These are phyloP conservation scores for Champsocephalus gunnari DNA, from an alignment of 2,797 vertebrate genomes.

Conservation along the genomic window DNA sequence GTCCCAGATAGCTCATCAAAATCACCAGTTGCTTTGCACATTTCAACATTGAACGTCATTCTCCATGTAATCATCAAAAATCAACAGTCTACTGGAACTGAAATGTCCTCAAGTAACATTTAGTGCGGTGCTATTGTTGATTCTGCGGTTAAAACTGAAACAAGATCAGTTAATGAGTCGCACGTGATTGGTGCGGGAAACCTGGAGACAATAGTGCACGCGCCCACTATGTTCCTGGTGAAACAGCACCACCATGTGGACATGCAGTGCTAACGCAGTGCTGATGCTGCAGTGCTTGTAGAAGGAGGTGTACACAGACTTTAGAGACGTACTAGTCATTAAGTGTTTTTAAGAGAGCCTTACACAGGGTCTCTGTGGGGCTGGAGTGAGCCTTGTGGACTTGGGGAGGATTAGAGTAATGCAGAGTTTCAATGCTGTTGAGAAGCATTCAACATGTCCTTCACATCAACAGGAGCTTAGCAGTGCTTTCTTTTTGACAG, in stretches of 20 bases:
- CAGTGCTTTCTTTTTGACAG: conserved; percentile 78
- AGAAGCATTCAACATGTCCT: conserved; percentile 78
- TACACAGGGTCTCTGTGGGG: conserved; percentile 55
- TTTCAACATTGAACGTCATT: conserved; percentile 63
- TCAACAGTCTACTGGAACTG: conserved; percentile 62
- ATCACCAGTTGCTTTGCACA: conserved; percentile 69
- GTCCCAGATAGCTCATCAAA: conserved; percentile 69
- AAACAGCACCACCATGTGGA: conserved; percentile 74
- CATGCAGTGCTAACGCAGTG: conserved; percentile 74
- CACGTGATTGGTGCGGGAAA: conserved; percentile 49
- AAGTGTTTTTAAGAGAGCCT: conserved; percentile 69
- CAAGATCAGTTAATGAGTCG: conserved; percentile 53
- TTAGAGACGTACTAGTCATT: conserved; percentile 75
- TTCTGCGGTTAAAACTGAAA: conserved; percentile 70
- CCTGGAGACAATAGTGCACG: conserved; percentile 54
- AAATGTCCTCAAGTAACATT: conserved; percentile 71
- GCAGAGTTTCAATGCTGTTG: conserved; percentile 73
- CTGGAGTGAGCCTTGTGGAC: conserved; percentile 66
- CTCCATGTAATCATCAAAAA: conserved; percentile 61
- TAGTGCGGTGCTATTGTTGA: conserved; percentile 67
- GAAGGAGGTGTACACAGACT: conserved; percentile 66
- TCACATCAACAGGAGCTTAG: conserved; percentile 83
- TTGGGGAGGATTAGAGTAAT: conserved; percentile 70
- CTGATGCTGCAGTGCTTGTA: conserved; percentile 72
- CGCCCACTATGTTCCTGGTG: conserved; percentile 60